Base-by-base conservation (phyloP, 2,888 invertebrate genomes). In the Conops quadrifasciatus region DNA sequence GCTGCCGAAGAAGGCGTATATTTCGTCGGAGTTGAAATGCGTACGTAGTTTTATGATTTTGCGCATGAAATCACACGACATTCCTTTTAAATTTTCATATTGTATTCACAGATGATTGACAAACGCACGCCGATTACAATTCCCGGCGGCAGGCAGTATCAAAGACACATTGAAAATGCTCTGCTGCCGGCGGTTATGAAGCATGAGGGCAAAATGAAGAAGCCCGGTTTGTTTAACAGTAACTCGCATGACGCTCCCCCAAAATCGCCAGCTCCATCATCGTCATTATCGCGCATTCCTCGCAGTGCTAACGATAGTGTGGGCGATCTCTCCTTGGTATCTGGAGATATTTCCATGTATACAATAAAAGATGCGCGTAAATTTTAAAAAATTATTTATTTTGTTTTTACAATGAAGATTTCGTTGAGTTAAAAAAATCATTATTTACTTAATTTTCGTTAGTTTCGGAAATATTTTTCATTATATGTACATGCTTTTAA, bases 301-400 rank as follows among this genome's bases (percentile, higher is more conserved):
- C 77, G 76, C 2, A 78, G 71, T n/a, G 74, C 73, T 30, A 74
- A 83, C 63, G 79, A 76, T 9, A 86, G 86, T 73, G 78, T 86
- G 59, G 86, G 84, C 2, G 82, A 87, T 80, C 76, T 87, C 15
- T 84, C 85, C 5, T 65, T 86, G 19, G 81, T 83, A 62, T 83
- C 86, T 1, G 86, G 86, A 0, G 87, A 87, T 77, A 79, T 87
- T 21, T 87, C 87, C 0, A 71, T 87, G 56, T 85, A 86, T 58
- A 83, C 86, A 1, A 81, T 86, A 30, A 85, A 81, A 74, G 85
- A 86, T 85, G 88, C 81, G 83, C 83, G 83, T 65, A 85, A 84
- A 73, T 83, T 84, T 77, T 83, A 77, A 77, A 53, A 63, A 64
- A 45, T 45, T 26, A 19, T 19, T 43, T 19, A n/a, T 36, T 36